Percentiles rank a stretch among this genome's conserved stretches.
These are phyloP conservation scores for Xenopus tropicalis DNA, from an alignment of 2,113 vertebrate genomes.

Conservation along the genomic window UCB_Xtro_10.0 CM004448.2:104718501-104719000, in stretches of 20 bases:
- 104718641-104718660: constrained; percentile 84
- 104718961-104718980: constrained; percentile 91
- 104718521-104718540: no score
- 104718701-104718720: constrained; percentile 86
- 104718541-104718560: no score
- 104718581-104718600: constrained; percentile 73
- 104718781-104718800: constrained; percentile 75
- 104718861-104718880: constrained; percentile 73
- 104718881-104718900: constrained; percentile 64
- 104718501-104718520: no score
- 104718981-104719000: constrained; percentile 81
- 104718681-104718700: constrained; percentile 89
- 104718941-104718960: constrained; percentile 90
- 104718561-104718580: no score
- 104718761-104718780: constrained; percentile 78
- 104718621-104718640: constrained; percentile 89
- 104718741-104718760: constrained; percentile 95
- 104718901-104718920: constrained; percentile 81
- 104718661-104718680: constrained; percentile 90
- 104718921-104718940: constrained; percentile 86
- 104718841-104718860: constrained; percentile 71
- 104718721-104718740: constrained; percentile 89
- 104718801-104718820: constrained; percentile 73
- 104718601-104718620: constrained; percentile 90
- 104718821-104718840: constrained; percentile 65